Evolutionary conservation across 1,140 invertebrate species (phyloP), one percentile per base, ranked within the genome.

Genomic region (Drosophila ironensis): DNA sequence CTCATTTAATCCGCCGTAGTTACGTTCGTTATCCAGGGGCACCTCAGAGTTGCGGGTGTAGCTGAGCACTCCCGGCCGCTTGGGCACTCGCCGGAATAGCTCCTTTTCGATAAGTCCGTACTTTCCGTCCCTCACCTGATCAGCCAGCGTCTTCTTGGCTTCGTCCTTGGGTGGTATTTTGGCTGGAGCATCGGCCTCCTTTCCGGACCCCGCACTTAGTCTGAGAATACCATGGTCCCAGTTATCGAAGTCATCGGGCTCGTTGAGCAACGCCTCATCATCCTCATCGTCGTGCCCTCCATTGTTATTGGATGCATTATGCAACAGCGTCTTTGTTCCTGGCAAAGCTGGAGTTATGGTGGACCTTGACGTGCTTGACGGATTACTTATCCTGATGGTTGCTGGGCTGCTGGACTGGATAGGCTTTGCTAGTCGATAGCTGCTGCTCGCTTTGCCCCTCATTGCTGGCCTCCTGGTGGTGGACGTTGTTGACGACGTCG

Each of bases 101-200:
- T 97, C 96, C 81, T 95, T 94, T 74, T 97, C 95, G 61, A 97
- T 96, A 0, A 97, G 90, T 1, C 95, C 96, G 87, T 97, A 97
- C 91, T 97, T 97, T 6, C 96, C 96, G 78, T 97, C 96, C 35
- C 95, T 94, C 42, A 97, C 95, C 90, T 97, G 95, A 89, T 97
- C 95, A 0, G 95, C 93, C 19, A 97, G 90, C 1, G 95, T 96
- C 84, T 96, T 96, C 74, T 94, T 95, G 7, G 94, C 93, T 42
- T 96, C 95, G 45, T 95, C 94, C 47, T 72, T 93, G 27, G 33
- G 7, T 17, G 22, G 91, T 14, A 93, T 93, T 52, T 91, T 91
- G 46, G 91, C 90, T 19, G 70, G 90, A 91, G 67, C 72, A 8
- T 53, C 50, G 19, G 88, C 90, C 89, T 87, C 91, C 86, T 91